Conservation (phyloP, 2,797 vertebrate genomes). For the Alauda arvensis region DNA sequence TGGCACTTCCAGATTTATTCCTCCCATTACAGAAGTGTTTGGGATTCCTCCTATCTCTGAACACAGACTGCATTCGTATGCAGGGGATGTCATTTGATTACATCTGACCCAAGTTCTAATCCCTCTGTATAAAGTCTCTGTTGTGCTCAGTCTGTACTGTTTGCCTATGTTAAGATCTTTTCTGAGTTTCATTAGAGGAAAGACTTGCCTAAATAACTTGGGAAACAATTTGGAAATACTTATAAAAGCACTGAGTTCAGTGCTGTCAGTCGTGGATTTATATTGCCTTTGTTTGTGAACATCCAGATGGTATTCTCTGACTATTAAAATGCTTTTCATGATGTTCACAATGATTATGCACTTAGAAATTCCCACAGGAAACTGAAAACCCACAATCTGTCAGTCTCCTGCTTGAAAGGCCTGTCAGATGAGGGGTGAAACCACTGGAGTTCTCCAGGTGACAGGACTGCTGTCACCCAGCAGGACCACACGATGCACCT, state of each 20-base stretch:
- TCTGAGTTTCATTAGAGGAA: slow-evolving; percentile 45
- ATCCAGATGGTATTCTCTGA: slow-evolving; percentile 55
- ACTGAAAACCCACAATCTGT: slow-evolving; percentile 34
- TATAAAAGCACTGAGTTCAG: slow-evolving; percentile 43
- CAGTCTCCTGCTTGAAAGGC: slow-evolving; percentile 20
- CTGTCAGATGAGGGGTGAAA: background rate
- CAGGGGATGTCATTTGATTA: slow-evolving; percentile 48
- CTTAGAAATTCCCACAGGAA: slow-evolving; percentile 58
- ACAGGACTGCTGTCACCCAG: accelerated
- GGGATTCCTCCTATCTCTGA: slow-evolving; percentile 35
- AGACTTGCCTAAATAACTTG: slow-evolving; percentile 30
- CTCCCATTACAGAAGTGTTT: slow-evolving; percentile 26
- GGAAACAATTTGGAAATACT: slow-evolving; percentile 55
- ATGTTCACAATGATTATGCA: slow-evolving; percentile 52
- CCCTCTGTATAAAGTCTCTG: slow-evolving; percentile 5
- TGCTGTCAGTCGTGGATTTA: slow-evolving; percentile 33
- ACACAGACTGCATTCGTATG: background rate
- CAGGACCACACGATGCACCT: accelerated
- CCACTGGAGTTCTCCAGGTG: background rate
- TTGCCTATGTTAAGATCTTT: slow-evolving; percentile 18
- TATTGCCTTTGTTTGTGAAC: slow-evolving; percentile 50
- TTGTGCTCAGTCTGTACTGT: background rate
- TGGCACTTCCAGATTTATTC: slow-evolving; percentile 6
- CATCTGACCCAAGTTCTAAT: slow-evolving; percentile 4
- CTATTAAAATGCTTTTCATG: slow-evolving; percentile 57